These are phyloP conservation scores for Platichthys stellatus DNA, from an alignment of 2,113 vertebrate genomes.

Conservation along the genomic window DNA sequence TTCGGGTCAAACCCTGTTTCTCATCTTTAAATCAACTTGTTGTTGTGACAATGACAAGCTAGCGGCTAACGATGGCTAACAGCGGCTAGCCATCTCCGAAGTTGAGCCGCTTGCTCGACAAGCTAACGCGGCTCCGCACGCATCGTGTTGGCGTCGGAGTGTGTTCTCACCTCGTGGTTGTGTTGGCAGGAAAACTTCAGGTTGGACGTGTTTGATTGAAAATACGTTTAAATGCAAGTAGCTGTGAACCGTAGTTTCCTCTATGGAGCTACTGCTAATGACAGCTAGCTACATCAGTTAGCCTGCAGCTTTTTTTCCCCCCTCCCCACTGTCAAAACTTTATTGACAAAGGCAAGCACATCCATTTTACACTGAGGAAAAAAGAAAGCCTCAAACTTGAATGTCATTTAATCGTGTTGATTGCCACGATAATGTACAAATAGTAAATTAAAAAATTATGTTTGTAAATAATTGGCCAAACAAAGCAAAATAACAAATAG, in stretches of 20 bases:
- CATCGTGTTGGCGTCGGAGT: background rate
- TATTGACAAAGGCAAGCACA: conserved; percentile 44
- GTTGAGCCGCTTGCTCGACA: conserved; percentile 33
- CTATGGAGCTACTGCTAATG: conserved; percentile 29
- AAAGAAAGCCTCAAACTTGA: background rate
- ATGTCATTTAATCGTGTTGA: background rate
- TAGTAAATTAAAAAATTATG: background rate
- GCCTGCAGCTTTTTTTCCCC: background rate
- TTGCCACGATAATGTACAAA: background rate
- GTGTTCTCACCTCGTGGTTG: conserved; percentile 52
- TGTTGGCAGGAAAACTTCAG: background rate
- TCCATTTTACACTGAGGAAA: background rate
- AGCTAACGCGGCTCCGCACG: background rate
- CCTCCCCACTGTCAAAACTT: conserved; percentile 34
- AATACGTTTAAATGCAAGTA: background rate
- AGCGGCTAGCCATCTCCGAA: conserved; percentile 59
- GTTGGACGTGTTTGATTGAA: background rate
- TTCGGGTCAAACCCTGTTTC: background rate
- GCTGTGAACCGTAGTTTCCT: conserved; percentile 10
- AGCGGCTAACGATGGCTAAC: conserved; percentile 60
- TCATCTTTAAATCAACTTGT: conserved; percentile 24
- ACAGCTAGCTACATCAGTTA: conserved; percentile 22
- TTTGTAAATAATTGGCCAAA: background rate
- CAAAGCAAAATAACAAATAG: too few relatives aligned
- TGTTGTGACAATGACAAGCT: conserved; percentile 23